Conservation (phyloP, 30 jellyfish, hydroid and myxozoan genomes). For the Chrysaora quinquecirrha region DNA sequence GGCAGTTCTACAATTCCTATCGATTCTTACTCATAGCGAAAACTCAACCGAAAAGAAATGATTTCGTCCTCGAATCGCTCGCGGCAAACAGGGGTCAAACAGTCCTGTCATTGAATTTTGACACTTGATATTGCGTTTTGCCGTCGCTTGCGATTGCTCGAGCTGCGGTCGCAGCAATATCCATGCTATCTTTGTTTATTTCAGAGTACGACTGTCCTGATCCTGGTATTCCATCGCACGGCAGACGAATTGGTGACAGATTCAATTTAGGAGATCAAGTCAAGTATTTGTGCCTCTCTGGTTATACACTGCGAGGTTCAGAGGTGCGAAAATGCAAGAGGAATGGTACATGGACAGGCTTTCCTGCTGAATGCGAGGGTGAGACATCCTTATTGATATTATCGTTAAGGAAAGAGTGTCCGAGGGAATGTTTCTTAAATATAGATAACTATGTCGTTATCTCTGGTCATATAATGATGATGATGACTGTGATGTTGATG, state of each 20-base stretch:
- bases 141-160: not conserved
- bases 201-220: conserved; percentile 53
- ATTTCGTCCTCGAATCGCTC: not conserved
- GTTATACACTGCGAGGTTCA: conserved; percentile 45
- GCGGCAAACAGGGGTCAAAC: not conserved
- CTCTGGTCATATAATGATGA: too few relatives aligned
- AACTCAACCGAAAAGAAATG: not conserved
- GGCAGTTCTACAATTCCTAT: too few relatives aligned
- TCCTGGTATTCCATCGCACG: conserved; percentile 55
- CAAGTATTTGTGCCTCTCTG: conserved; percentile 17
- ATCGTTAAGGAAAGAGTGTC: too few relatives aligned
- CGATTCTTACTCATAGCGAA: not conserved
- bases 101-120: too few relatives aligned
- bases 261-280: conserved; percentile 48
- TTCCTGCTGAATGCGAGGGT: conserved; percentile 64
- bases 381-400: too few relatives aligned
- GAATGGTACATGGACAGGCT: conserved; percentile 67
- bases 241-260: conserved; percentile 37
- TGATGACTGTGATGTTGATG: too few relatives aligned
- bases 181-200: not conserved
- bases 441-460: too few relatives aligned
- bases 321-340: conserved; percentile 14
- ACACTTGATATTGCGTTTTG: too few relatives aligned
- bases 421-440: too few relatives aligned
- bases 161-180: not conserved